A percentile compares a stretch with the other conserved stretches of the same genome.
Conservation (phyloP, 2,888 invertebrate genomes). For the Lochmaea capreae region DNA sequence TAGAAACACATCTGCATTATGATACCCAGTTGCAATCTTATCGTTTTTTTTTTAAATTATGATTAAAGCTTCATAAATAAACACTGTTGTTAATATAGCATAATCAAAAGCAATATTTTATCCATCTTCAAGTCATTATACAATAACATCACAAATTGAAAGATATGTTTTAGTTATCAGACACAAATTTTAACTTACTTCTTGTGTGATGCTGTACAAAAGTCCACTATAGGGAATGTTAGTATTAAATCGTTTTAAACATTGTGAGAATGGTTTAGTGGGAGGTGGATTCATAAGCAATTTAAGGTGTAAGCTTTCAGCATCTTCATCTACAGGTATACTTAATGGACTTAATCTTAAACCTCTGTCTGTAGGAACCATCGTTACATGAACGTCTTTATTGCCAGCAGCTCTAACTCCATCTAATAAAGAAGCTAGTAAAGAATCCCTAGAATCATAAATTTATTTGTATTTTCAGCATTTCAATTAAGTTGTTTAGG, state of each 20-base stretch:
- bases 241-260: slow-evolving; percentile 94
- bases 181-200: slow-evolving; percentile 74
- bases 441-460: slow-evolving; percentile 81
- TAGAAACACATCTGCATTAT: background rate
- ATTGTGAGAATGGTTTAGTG: slow-evolving; percentile 78
- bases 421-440: slow-evolving; percentile 94
- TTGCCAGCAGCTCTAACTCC: slow-evolving; percentile 98
- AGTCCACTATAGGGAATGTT: slow-evolving; percentile 98
- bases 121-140: too few relatives aligned
- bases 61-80: too few relatives aligned
- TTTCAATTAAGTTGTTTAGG: background rate
- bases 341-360: slow-evolving; percentile 90
- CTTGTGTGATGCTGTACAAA: slow-evolving; percentile 94
- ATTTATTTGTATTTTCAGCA: background rate
- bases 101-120: too few relatives aligned
- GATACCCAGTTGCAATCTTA: background rate
- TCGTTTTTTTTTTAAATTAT: background rate
- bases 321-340: slow-evolving; percentile 94
- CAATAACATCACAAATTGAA: too few relatives aligned
- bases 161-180: background rate
- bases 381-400: slow-evolving; percentile 94
- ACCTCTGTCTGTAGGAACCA: slow-evolving; percentile 85
- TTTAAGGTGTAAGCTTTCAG: slow-evolving; percentile 91
- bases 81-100: too few relatives aligned
- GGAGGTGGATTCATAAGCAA: slow-evolving; percentile 77